Evolutionary conservation across 2,888 invertebrate species (phyloP).

Genomic region (Drosophila nigricruria): DNA sequence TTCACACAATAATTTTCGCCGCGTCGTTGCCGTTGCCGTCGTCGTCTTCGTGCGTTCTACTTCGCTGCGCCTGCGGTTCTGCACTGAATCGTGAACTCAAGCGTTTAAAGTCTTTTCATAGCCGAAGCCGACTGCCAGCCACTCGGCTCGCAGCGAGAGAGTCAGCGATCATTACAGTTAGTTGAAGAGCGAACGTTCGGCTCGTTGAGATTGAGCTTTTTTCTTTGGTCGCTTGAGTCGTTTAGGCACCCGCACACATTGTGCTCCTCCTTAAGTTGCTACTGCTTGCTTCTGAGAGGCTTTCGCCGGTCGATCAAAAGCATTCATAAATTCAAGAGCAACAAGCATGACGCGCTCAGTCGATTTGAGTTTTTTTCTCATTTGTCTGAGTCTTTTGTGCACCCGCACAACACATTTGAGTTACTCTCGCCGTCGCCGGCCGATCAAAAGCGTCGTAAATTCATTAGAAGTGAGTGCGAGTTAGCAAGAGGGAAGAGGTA

Average conservation of each 20-base stretch:
- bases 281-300: slow-evolving; percentile 19
- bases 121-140: slow-evolving; percentile 44
- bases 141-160: slow-evolving; percentile 27
- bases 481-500: background rate
- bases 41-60: slow-evolving; percentile 60
- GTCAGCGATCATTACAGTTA: slow-evolving; percentile 22
- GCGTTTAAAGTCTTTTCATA: slow-evolving; percentile 77
- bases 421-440: slow-evolving; percentile 35
- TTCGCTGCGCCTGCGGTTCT: slow-evolving; percentile 77
- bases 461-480: slow-evolving; percentile 43
- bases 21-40: slow-evolving; percentile 39
- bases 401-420: slow-evolving; percentile 42
- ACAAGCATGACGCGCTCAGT: slow-evolving; percentile 4
- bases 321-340: slow-evolving; percentile 14
- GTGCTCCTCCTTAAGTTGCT: slow-evolving; percentile 20
- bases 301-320: slow-evolving; percentile 63
- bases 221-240: slow-evolving; percentile 41
- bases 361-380: slow-evolving; percentile 31
- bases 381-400: slow-evolving; percentile 38
- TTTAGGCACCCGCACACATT: slow-evolving; percentile 49
- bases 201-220: slow-evolving; percentile 41
- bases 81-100: slow-evolving; percentile 80
- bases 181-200: slow-evolving; percentile 10
- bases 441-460: slow-evolving; percentile 72
- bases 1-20: slow-evolving; percentile 43